Base-by-base conservation (phyloP, 1,140 invertebrate species). In the Varroa destructor region DNA sequence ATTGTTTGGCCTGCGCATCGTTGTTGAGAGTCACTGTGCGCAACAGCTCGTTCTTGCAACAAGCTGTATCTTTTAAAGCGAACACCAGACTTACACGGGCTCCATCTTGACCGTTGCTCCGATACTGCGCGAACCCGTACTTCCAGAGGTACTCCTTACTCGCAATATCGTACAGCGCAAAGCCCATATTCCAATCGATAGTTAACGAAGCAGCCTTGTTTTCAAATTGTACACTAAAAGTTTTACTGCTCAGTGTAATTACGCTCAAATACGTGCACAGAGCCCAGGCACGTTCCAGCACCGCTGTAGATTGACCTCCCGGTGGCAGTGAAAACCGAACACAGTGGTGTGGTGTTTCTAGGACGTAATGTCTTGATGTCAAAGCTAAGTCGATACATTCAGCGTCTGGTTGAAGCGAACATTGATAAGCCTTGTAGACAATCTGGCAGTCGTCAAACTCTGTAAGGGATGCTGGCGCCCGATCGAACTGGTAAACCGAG, bases 391-490 rank as follows among this genome's bases (percentile, higher is more conserved):
- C 61, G 61, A 67, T 67, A 40, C 61, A 67, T 40, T 67, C 61
- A 40, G 61, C 46, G 61, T 67, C 61, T 37, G 61, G 61, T 4
- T 43, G 61, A 40, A 67, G 61, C 1, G 61, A 67, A 40, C 61
- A 67, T 37, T 67, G 61, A 67, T 67, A 67, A 12, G 61, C 61
- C 37, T 67, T 67, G 61, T 67, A 67, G 46, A 67, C 61, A 67
- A 67, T 46, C 8, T 67, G 61, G 40, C 61, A 67, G 40, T 67
- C 61, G 14, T 67, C 61, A 37, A 67, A 67, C 61, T 67, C 40
- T 5, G 61, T 46, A 8, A 67, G 61, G 37, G 40, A 43, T 3
- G 37, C 61, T 46, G 61, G 61, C 12, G 61, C 61, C 46, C 61
- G 61, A 40, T 67, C 61, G 37, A 67, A 67, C 8, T 67, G 61